Percentiles rank a stretch among this genome's conserved stretches.
Evolutionary conservation across 2,797 vertebrate species (phyloP).

Genomic region (Sebastes cheni): DNA sequence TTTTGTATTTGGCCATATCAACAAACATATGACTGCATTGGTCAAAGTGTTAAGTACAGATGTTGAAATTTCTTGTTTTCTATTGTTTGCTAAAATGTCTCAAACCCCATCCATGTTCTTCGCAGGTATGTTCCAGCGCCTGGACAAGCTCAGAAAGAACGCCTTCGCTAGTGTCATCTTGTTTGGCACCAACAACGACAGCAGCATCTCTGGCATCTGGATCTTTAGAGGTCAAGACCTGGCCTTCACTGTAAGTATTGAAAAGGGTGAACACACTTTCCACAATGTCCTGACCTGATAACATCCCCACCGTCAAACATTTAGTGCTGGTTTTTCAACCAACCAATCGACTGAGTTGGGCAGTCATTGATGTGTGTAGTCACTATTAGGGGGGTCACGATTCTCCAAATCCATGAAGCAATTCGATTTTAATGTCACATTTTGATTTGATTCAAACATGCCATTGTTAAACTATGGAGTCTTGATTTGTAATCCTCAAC

Average conservation of each 20-base stretch:
- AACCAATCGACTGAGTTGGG: no score
- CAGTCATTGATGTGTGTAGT: background rate
- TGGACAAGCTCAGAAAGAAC: conserved; percentile 94
- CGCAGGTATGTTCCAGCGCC: conserved; percentile 92
- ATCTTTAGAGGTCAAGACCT: conserved; percentile 92
- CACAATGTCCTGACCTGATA: background rate
- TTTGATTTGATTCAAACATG: no score
- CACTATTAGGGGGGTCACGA: no score
- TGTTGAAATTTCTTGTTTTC: background rate
- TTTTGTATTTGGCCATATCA: no score
- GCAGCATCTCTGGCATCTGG: conserved; percentile 92
- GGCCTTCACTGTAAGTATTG: conserved; percentile 85
- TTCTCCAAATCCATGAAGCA: no score
- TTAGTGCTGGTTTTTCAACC: background rate
- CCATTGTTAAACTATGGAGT: no score
- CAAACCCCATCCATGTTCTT: background rate
- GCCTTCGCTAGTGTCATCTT: conserved; percentile 91
- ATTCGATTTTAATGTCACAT: no score
- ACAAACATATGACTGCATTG: background rate
- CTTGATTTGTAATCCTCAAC: no score
- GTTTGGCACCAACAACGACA: conserved; percentile 88
- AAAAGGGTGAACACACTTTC: background rate
- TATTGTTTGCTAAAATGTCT: background rate
- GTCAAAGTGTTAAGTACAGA: background rate
- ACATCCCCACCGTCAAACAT: background rate